Base-by-base conservation (phyloP, 2,797 vertebrate species). In the Melanotaenia boesemani region DNA sequence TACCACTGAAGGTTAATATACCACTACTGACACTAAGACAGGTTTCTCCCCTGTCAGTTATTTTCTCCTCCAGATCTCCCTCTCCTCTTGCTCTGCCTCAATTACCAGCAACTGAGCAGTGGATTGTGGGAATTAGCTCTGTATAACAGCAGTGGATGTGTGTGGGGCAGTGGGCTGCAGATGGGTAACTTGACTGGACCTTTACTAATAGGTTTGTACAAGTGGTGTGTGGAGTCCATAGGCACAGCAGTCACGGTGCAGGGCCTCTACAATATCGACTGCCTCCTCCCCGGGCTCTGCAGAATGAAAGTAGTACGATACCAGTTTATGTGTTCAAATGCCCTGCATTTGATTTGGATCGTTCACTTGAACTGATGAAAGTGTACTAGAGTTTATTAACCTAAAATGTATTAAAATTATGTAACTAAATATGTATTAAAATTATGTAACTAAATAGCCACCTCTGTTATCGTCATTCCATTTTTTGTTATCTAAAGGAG, bases 121-220 rank as follows among this genome's bases (percentile, higher is more conserved):
- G 72, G 77, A 86, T 84, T 88, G 83, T 81, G 87, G 85, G 82
- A 88, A 91, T 91, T 89, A 91, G 83, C 83, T 86, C 62, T 71
- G 5, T 79, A 80, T 59, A 20, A 79, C 16, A 63, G 70, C 57
- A 24, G 54, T 46, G 70, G 28, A 65, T 68, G 62, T 50, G 11
- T 28, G 57, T 32, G 60, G 46, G 46, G 11, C 18, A 54, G 20
- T 60, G 60, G 26, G 59, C 10, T 44, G 61, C 11, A 24, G 62
- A 37, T 30, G 57, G 59, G 74, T 74, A 75, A 65, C 78, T 86
- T 80, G 74, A 80, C 81, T 76, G 72, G 74, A 74, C 74, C 72
- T 70, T 81, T 63, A 70, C 82, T 92, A 92, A 91, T 91, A 87
- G 85, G 82, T 87, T 86, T 72, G 82, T 82, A 76, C 79, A 86